Evolutionary conservation across 2,113 vertebrate genomes (phyloP), one percentile per base, ranked within the genome.

Genomic region (Lophochroa leadbeateri): DNA sequence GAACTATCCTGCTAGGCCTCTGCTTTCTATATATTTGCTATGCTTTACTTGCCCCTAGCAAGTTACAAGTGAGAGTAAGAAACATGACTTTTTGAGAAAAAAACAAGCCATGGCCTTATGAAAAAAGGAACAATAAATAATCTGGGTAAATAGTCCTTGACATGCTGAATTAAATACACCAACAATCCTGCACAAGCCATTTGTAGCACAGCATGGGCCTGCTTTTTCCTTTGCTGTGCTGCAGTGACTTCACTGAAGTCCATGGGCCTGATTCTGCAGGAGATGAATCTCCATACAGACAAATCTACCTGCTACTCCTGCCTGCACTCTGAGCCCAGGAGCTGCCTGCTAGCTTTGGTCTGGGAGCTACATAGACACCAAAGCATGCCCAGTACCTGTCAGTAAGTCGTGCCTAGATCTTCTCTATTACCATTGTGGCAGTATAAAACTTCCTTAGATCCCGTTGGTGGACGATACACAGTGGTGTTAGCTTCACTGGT

Each of bases 41-140:
- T 81, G 64, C 64, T 90, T 92, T 92, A n/a, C 65, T 95, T 94
- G 92, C 88, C 86, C 46, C 80, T 75, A 52, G 88, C 86, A 83
- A 95, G 29, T 64, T 74, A 75, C 43, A 96, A 96, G 71, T 90
- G 35, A 86, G 79, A 71, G 43, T 33, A 71, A 92, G 65, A 91
- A 91, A 89, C 43, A 71, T 9, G 55, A 21, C 14, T 94, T 82
- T 93, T 70, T 55, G 33, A 77, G 79, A 58, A 55, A 46, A 88
- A 94, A 94, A 60, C 47, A 92, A 77, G 64, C n/a, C 33, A 17
- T 41, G 86, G 37, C 20, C 46, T 79, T 68, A 46, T n/a, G 58
- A 70, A 86, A 67, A 93, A 92, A 60, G 13, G 41, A 91, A 33
- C 21, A 85, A 80, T 94, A 93, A 94, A 82, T 92, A 82, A 65